A percentile compares a stretch with the other conserved stretches of the same genome.
Evolutionary conservation across 2,888 invertebrate species (phyloP).

Genomic region (Cancer borealis): DNA sequence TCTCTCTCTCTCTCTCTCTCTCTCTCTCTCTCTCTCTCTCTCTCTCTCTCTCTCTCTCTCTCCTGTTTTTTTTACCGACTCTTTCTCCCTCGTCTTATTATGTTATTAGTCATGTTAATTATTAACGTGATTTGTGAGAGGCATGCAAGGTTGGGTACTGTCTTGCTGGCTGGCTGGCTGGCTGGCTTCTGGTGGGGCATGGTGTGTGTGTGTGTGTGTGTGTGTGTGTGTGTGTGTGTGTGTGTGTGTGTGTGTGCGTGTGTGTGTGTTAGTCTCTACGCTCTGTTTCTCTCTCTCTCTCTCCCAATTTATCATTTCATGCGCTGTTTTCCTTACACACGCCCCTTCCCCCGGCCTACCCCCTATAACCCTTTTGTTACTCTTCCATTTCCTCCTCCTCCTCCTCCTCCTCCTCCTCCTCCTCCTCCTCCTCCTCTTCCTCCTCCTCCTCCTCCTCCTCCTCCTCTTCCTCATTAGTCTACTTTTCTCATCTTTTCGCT

Average conservation of each 20-base stretch:
- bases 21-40: background rate
- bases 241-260: too few relatives aligned
- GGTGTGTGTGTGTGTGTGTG: too few relatives aligned
- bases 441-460: background rate
- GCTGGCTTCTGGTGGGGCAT: background rate
- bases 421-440: background rate
- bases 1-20: background rate
- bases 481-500: background rate
- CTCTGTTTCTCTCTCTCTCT: slow-evolving; percentile 11
- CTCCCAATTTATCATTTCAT: background rate
- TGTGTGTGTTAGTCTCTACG: too few relatives aligned
- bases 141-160: background rate
- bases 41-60: background rate
- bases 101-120: slow-evolving; percentile 3
- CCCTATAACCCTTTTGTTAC: background rate
- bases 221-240: too few relatives aligned
- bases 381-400: background rate
- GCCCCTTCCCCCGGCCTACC: background rate
- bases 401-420: slow-evolving; percentile 24
- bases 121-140: background rate
- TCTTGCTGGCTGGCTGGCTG: background rate
- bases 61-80: too few relatives aligned
- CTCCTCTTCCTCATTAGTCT: background rate
- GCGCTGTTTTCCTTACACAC: background rate
- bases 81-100: background rate